Evolutionary conservation across 2,797 vertebrate species (phyloP), one percentile per base, ranked within the genome.

Genomic region (Pseudocheirus occidentalis): DNA sequence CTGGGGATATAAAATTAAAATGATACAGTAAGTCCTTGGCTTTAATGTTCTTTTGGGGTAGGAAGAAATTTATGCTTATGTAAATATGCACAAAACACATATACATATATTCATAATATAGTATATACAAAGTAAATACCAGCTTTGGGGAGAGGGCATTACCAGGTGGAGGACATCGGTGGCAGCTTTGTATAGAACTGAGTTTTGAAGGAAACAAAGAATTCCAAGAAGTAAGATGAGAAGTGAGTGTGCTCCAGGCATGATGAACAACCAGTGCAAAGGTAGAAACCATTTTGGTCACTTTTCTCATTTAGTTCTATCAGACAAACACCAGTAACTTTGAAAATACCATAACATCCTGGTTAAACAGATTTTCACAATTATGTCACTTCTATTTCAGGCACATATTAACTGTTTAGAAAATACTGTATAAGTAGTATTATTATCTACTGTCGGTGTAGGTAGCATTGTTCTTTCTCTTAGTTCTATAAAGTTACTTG

Each of bases 281-380:
- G 40, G 7, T 81, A 10, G 40, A 50, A 50, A 87, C 40, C 73
- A 50, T 11, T 87, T 87, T 87, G 46, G 55, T 92, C 46, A n/a
- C 5, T 92, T 92, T 50, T 91, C 10, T 50, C 58, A 94, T 95
- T 73, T 52, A 50, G 28, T 93, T 96, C 29, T 56, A 40, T 62
- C 29, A 9, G 90, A 55, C 46, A 94, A 92, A 96, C 31, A 16
- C 16, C 46, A 55, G 3, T 95, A 93, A 24, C 55, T 27, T 94
- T 57, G 54, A 58, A 90, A 96, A 94, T 66, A 55, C 46, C 94
- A 55, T 46, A 55, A 81, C 53, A 53, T 90, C 89, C 1, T 91
- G 24, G 5, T 81, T 13, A 54, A 55, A 62, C 52, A 24, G 52
- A 90, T 16, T 55, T 93, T 90, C 89, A 92, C 29, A 4, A 7